Evolutionary conservation across 2,888 invertebrate genomes (phyloP).

Genomic region (Nudaria mundana): DNA sequence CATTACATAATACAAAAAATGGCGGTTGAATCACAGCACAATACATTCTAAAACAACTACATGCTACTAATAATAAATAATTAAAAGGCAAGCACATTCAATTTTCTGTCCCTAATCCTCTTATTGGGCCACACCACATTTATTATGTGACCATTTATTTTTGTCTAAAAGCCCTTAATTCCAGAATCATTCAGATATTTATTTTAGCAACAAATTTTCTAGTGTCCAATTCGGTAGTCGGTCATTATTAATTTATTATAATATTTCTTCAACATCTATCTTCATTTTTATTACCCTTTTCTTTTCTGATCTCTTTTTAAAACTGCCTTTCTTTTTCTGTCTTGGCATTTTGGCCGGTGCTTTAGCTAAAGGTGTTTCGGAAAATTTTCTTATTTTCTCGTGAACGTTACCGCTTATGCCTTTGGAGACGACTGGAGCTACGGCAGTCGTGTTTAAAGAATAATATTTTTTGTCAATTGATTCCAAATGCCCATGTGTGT

Average conservation of each 20-base stretch:
- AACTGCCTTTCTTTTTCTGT: slow-evolving; percentile 56
- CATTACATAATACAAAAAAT: slow-evolving; percentile 32
- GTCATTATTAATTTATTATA: slow-evolving; percentile 37
- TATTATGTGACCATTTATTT: background rate
- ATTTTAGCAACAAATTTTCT: background rate
- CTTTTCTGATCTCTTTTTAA: slow-evolving; percentile 58
- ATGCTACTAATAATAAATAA: slow-evolving; percentile 32
- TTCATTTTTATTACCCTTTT: slow-evolving; percentile 61
- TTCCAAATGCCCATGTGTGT: slow-evolving; percentile 43
- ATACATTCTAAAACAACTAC: slow-evolving; percentile 33
- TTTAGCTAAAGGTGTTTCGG: slow-evolving; percentile 42
- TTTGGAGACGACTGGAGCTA: slow-evolving; percentile 47
- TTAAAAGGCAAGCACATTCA: no score
- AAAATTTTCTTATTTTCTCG: slow-evolving; percentile 72
- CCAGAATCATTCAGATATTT: no score
- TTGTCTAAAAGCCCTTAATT: no score
- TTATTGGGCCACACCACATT: background rate
- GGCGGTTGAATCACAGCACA: slow-evolving; percentile 44
- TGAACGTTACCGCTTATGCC: slow-evolving; percentile 62
- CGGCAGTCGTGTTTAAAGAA: slow-evolving; percentile 35
- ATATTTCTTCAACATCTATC: slow-evolving; percentile 67
- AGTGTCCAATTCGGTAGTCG: background rate
- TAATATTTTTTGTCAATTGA: slow-evolving; percentile 49
- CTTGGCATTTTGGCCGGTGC: slow-evolving; percentile 53
- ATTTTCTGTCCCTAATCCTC: slow-evolving; percentile 6